These are phyloP conservation scores for Trichonephila clavipes DNA, from an alignment of 1,140 invertebrate species.

Conservation along the genomic window DNA sequence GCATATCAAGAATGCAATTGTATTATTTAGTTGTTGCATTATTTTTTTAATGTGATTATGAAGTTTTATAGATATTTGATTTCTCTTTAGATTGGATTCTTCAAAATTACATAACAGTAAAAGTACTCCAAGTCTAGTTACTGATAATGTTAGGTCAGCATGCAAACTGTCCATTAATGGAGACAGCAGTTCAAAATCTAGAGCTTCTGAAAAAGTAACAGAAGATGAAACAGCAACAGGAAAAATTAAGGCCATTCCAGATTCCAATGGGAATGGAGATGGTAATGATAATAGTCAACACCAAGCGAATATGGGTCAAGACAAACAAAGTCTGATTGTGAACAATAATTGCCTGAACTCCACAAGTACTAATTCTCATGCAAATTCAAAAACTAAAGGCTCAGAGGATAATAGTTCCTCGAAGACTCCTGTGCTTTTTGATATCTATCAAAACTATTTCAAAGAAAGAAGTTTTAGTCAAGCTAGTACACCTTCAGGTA, in stretches of 20 bases:
- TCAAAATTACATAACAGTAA: neutral
- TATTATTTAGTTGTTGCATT: too few species aligned
- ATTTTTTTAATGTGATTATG: too few species aligned
- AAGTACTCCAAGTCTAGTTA: constrained; percentile 3
- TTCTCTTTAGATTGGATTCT: constrained; percentile 3
- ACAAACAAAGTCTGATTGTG: neutral
- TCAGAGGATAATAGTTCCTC: neutral
- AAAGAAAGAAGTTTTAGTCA: neutral
- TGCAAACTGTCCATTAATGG: neutral
- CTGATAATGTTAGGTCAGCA: neutral
- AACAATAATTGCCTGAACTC: neutral
- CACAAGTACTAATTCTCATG: neutral
- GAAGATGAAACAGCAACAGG: neutral
- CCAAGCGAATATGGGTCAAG: neutral
- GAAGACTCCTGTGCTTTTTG: neutral
- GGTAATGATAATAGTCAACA: constrained; percentile 63
- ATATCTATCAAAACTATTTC: neutral
- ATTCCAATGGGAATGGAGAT: constrained; percentile 68
- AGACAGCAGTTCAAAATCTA: neutral
- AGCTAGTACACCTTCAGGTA: neutral
- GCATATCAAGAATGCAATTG: too few species aligned
- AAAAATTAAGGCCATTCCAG: constrained; percentile 19
- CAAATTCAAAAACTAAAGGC: neutral
- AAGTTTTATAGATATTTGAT: neutral
- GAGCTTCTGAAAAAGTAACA: neutral